These are phyloP conservation scores for Pollenia griseotomentosa DNA, from an alignment of 2,888 invertebrate genomes.

Conservation along the genomic window DNA sequence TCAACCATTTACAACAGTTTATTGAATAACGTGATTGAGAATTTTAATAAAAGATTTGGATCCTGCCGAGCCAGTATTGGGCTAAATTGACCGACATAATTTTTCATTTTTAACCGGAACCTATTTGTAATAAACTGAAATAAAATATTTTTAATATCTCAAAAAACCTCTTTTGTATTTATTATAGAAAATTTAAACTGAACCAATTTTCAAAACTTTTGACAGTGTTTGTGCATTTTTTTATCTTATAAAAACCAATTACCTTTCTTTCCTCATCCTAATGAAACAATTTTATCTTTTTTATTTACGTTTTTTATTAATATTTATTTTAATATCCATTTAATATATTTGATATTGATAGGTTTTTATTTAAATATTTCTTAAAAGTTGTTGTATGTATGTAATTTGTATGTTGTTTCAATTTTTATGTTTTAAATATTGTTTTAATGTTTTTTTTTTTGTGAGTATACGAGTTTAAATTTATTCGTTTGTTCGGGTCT, in stretches of 20 bases:
- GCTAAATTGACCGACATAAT: no score
- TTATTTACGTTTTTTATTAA: conserved; percentile 47
- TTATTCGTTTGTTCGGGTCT: not conserved
- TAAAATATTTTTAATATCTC: no score
- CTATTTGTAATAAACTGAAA: no score
- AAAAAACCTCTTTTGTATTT: no score
- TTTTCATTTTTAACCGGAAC: no score
- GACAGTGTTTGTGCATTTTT: not conserved
- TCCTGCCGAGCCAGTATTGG: no score
- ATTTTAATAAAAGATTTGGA: no score
- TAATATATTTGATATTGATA: conserved; percentile 73
- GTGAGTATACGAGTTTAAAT: conserved; percentile 59
- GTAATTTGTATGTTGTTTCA: conserved; percentile 35
- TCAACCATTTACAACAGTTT: no score
- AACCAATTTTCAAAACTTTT: no score
- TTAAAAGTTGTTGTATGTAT: conserved; percentile 56
- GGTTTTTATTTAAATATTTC: conserved; percentile 50
- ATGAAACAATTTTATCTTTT: conserved; percentile 13
- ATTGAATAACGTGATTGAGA: no score
- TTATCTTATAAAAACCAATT: not conserved
- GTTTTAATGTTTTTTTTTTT: conserved; percentile 26
- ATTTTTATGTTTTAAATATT: conserved; percentile 21
- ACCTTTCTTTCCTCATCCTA: not conserved
- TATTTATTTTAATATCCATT: conserved; percentile 73
- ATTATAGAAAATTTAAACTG: no score